Conservation (phyloP, 2,797 vertebrate species). For the Chelidonichthys spinosus region DNA sequence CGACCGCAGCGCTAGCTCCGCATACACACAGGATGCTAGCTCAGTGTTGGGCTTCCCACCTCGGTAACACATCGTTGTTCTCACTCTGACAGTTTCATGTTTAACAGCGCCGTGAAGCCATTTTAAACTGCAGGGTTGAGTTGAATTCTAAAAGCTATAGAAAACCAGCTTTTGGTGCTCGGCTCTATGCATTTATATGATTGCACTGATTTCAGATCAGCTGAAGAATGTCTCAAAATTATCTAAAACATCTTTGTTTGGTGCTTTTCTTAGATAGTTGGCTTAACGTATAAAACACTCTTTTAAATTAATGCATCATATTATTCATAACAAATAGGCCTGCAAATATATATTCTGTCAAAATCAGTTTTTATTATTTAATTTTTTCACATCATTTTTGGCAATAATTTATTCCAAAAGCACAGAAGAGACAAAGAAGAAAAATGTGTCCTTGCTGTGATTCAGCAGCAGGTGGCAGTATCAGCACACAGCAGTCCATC, state of each 20-base stretch:
- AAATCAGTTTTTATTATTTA: constrained; percentile 24
- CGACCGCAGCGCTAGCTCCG: constrained; percentile 28
- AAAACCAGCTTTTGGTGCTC: not conserved
- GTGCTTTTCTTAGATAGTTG: not conserved
- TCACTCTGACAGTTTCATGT: not conserved
- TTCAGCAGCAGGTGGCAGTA: constrained; percentile 15
- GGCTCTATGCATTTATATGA: not conserved
- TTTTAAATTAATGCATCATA: not conserved
- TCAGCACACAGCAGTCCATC: not conserved
- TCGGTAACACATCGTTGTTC: not conserved
- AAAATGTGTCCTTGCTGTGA: not conserved
- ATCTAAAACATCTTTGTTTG: not conserved
- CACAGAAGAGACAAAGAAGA: not conserved
- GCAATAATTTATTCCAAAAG: constrained; percentile 35
- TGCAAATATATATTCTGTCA: not conserved
- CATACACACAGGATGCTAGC: constrained; percentile 47
- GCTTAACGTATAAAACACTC: not conserved
- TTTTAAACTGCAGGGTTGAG: too few relatives aligned
- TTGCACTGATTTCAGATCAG: not conserved
- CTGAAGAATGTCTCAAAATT: too few relatives aligned
- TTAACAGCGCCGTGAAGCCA: not conserved
- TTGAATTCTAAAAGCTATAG: not conserved
- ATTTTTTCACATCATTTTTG: constrained; percentile 30
- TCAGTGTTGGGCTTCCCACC: not conserved
- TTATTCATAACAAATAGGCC: not conserved